A percentile compares a stretch with the other conserved stretches of the same genome.
These are phyloP conservation scores for Drosophila pallidifrons DNA, from an alignment of 1,140 invertebrate genomes.

Conservation along the genomic window DNA sequence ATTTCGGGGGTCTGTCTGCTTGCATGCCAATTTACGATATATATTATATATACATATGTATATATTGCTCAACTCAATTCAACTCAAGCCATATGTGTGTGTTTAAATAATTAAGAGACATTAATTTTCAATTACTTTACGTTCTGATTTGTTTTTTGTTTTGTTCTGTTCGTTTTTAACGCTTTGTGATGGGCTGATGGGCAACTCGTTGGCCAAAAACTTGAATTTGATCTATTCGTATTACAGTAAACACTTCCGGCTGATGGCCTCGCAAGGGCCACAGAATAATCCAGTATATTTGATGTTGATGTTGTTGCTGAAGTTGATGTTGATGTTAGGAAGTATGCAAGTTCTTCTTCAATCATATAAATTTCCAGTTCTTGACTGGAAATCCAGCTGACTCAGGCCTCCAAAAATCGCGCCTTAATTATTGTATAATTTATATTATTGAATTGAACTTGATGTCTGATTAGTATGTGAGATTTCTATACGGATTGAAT, in stretches of 20 bases:
- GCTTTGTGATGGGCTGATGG: slow-evolving; percentile 3
- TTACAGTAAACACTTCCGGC: slow-evolving; percentile 34
- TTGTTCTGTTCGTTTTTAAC: neutral
- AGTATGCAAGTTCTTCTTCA: slow-evolving; percentile 12
- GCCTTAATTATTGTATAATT: slow-evolving; percentile 2
- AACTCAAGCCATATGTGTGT: neutral
- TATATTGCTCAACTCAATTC: neutral
- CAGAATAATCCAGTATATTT: slow-evolving; percentile 17
- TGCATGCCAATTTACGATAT: slow-evolving; percentile 5
- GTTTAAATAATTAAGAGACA: slow-evolving; percentile 40
- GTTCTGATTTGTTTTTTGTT: neutral
- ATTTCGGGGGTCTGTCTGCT: slow-evolving; percentile 26
- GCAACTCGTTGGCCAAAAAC: slow-evolving; percentile 23
- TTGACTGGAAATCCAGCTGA: slow-evolving; percentile 10
- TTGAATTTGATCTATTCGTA: slow-evolving; percentile 24
- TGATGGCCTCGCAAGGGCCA: slow-evolving; percentile 41
- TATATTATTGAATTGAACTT: slow-evolving; percentile 10
- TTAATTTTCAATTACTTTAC: slow-evolving; percentile 53
- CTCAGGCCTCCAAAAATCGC: slow-evolving; percentile 9
- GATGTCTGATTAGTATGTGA: slow-evolving; percentile 20
- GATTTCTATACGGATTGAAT: slow-evolving; percentile 16
- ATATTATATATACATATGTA: neutral
- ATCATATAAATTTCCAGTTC: slow-evolving; percentile 18
- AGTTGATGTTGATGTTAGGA: slow-evolving; percentile 11
- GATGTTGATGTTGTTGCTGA: slow-evolving; percentile 2